These are phyloP conservation scores for Psilopogon haemacephalus DNA, from an alignment of 2,113 vertebrate genomes.

Conservation along the genomic window DNA sequence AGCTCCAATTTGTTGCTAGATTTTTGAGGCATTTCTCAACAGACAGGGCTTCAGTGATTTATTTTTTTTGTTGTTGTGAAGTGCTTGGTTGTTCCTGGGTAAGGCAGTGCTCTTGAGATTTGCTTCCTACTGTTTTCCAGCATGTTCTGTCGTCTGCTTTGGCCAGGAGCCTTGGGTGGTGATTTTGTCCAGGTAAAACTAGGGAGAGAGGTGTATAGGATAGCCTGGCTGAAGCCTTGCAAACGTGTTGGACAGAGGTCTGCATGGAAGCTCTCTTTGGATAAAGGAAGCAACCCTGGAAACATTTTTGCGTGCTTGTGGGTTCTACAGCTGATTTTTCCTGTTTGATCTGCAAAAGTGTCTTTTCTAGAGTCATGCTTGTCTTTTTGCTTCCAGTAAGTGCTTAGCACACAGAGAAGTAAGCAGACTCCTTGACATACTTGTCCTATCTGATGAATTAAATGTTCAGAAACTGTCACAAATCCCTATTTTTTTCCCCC, in stretches of 20 bases:
- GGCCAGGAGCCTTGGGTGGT: background rate
- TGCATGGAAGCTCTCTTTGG: background rate
- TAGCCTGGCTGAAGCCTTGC: background rate
- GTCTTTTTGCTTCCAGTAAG: background rate
- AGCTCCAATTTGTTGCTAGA: slow-evolving; percentile 4
- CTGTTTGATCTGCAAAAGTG: background rate
- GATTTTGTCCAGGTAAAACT: background rate
- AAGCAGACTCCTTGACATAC: no score
- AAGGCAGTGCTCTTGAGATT: background rate
- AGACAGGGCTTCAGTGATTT: background rate
- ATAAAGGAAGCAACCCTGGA: background rate
- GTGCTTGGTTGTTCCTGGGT: background rate
- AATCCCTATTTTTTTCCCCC: background rate
- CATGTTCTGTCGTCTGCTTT: background rate
- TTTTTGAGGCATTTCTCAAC: slow-evolving; percentile 43
- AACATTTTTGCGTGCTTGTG: background rate
- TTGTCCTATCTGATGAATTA: background rate
- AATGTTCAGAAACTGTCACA: background rate
- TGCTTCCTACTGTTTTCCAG: slow-evolving; percentile 2
- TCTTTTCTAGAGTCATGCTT: background rate
- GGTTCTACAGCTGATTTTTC: background rate
- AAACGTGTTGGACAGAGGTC: background rate
- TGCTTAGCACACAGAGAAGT: background rate
- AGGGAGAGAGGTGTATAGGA: background rate
- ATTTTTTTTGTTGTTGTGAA: slow-evolving; percentile 11